These are phyloP conservation scores for Porites lutea DNA, from an alignment of 64 coral and sea anemone species.

Conservation along the genomic window DNA sequence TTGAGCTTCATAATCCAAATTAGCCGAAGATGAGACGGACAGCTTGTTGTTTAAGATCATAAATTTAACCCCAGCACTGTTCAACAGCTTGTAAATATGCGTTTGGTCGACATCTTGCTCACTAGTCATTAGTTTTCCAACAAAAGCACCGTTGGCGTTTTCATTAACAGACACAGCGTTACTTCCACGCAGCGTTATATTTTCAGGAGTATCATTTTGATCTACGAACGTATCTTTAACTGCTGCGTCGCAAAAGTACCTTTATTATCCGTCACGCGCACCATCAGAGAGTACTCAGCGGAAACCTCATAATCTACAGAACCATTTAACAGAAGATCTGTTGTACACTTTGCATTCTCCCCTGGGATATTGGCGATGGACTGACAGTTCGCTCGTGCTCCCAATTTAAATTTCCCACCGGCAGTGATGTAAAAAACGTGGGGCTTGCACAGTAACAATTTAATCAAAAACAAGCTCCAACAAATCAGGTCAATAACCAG, in stretches of 20 bases:
- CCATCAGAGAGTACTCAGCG: constrained; percentile 35
- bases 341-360: constrained; percentile 69
- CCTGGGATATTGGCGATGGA: constrained; percentile 27
- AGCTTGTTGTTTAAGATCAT: constrained; percentile 75
- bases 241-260: constrained; percentile 52
- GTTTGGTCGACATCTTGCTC: constrained; percentile 70
- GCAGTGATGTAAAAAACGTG: not conserved
- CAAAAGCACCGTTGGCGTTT: constrained; percentile 67
- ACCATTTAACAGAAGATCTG: constrained; percentile 25
- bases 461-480: too few relatives aligned
- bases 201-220: constrained; percentile 75
- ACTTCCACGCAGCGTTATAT: constrained; percentile 59
- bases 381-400: not conserved
- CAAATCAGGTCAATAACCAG: too few relatives aligned
- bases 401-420: constrained; percentile 50
- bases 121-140: constrained; percentile 57
- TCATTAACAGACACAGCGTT: constrained; percentile 44
- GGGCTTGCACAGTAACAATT: too few relatives aligned
- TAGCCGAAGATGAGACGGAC: constrained; percentile 66
- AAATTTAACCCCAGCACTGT: constrained; percentile 73
- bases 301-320: constrained; percentile 60
- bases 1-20: constrained; percentile 75
- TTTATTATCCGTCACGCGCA: constrained; percentile 60
- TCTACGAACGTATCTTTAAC: constrained; percentile 59
- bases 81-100: constrained; percentile 56